Conservation (phyloP, 2,797 vertebrate species). For the Sus cebifrons region DNA sequence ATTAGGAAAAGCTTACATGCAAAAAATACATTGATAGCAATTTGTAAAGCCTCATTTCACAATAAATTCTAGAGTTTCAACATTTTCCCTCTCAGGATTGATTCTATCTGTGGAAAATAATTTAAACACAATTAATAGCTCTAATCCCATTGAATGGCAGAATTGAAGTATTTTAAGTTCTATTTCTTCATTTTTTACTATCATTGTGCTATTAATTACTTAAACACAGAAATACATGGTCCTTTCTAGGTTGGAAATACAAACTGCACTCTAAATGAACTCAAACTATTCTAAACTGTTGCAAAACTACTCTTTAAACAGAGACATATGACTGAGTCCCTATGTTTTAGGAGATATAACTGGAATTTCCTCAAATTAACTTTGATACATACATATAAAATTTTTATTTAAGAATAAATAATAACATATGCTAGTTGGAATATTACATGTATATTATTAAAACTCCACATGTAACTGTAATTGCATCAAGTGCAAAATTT, state of each 20-base stretch:
- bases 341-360: not conserved
- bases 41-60: slow-evolving; percentile 30
- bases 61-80: slow-evolving; percentile 22
- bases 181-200: not conserved
- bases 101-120: not conserved
- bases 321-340: not conserved
- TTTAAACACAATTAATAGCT: not conserved
- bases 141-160: not conserved
- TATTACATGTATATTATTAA: not conserved
- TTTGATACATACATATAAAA: not conserved
- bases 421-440: not conserved
- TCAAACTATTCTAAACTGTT: not conserved
- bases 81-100: not conserved
- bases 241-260: not conserved
- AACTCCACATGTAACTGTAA: not conserved
- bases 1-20: not conserved
- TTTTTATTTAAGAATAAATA: slow-evolving; percentile 42
- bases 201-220: not conserved
- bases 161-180: slow-evolving; percentile 2
- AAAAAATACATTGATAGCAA: not conserved
- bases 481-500: not conserved
- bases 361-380: not conserved
- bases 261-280: not conserved
- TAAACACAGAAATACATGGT: not conserved
- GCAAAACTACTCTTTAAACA: slow-evolving; percentile 8